Evolutionary conservation across 2,888 invertebrate species (phyloP), one percentile per base, ranked within the genome.

Genomic region (Leuctra nigra): DNA sequence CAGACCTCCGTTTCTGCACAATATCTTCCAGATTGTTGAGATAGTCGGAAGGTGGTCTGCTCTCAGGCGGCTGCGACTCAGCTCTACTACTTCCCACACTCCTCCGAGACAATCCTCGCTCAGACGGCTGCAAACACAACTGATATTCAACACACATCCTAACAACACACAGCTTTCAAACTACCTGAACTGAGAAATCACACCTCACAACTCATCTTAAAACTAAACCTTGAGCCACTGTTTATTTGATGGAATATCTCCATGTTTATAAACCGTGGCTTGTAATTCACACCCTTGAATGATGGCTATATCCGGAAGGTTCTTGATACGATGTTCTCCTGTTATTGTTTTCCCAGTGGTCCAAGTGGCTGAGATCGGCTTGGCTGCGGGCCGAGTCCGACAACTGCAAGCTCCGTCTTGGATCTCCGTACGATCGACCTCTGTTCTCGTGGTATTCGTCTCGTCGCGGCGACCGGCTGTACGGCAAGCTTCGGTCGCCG

Each of bases 1-100:
- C 68, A 23, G 61, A 25, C 7, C 60, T 56, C 29, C 56, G 57
- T 53, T 65, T 66, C 54, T 66, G 62, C n/a, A 57, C 59, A 20
- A 55, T 18, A 11, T 61, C 59, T 35, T 58, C 56, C 14, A 56
- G 35, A 36, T 53, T 54, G 7, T 39, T 52, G 18, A 57, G 53
- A 52, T 55, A 54, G 16, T 54, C 55, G 20, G 35, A 44, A 24
- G 55, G 48, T 14, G 55, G 50, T 6, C 20, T 25, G 16, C 48
- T 33, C 54, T 68, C 69, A 18, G 68, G 64, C 7, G 68, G 67
- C 59, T 68, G 68, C 9, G 68, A 68, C 35, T 66, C 68, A 50
- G 68, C 66, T 54, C 68, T 60, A 50, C 65, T 62, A 14, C 56
- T 18, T 16, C 50, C 50, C 20, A 20, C 9, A 22, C 44, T 16